Percentiles rank a stretch among this genome's conserved stretches.
phyloP scores from a whole-genome alignment of 2,797 vertebrate genomes.

The Kryptopterus vitreolus region DNA sequence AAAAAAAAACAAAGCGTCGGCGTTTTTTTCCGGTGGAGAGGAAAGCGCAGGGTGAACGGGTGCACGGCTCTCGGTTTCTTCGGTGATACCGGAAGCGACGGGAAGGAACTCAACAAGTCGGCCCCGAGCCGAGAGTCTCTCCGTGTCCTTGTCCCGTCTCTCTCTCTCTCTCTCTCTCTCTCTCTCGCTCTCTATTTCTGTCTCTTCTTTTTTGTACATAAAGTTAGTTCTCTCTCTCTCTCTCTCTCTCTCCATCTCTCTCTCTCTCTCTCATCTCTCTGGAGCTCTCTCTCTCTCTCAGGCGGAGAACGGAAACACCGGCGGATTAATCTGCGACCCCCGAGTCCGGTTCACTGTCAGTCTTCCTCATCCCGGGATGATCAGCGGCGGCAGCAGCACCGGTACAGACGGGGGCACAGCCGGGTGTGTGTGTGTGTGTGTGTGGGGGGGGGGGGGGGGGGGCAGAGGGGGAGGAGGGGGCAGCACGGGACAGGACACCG shows the following conservation, averaged over 20 bases:
- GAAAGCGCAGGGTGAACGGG: conserved; percentile 61
- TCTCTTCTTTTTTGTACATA: background rate
- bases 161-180: conserved; percentile 38
- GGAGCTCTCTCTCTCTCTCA: conserved; percentile 45
- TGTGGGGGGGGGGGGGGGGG: no score
- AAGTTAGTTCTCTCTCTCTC: conserved; percentile 23
- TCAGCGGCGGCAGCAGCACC: conserved; percentile 29
- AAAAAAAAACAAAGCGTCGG: conserved; percentile 78
- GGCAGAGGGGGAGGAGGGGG: no score
- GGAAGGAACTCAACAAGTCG: conserved; percentile 73
- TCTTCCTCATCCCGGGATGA: conserved; percentile 19
- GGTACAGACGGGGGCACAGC: no score
- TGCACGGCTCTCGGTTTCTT: conserved; percentile 69
- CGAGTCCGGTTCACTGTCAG: conserved; percentile 20
- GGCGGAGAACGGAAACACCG: conserved; percentile 23
- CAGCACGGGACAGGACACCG: background rate
- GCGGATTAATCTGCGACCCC: conserved; percentile 24
- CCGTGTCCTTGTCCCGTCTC: conserved; percentile 53
- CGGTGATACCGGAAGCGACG: conserved; percentile 79
- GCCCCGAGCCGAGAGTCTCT: conserved; percentile 68
- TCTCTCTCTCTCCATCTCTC: conserved; percentile 39
- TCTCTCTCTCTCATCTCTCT: conserved; percentile 41
- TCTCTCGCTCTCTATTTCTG: conserved; percentile 24
- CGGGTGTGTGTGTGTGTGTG: no score
- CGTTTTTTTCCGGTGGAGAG: conserved; percentile 61